phyloP scores from a whole-genome alignment of 1,140 invertebrate species.

The Drosophila triauraria region DNA sequence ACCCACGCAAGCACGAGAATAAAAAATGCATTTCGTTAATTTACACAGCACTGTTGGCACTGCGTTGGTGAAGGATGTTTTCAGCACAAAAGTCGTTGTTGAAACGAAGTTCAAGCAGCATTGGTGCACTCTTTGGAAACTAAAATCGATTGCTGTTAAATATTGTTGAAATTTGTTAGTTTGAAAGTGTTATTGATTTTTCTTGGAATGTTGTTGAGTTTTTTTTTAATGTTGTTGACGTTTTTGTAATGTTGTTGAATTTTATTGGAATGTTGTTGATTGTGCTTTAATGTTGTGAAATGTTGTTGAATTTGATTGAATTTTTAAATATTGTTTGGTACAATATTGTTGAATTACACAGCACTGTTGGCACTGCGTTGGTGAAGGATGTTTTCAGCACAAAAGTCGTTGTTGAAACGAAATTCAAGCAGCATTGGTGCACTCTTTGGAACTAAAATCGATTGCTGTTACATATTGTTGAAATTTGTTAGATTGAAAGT shows the following conservation, averaged over 20 bases:
- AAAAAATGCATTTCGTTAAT: conserved; percentile 67
- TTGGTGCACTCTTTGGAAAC: too few relatives aligned
- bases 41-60: conserved; percentile 28
- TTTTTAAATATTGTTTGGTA: neutral
- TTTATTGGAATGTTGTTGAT: neutral
- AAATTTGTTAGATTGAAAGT: too few relatives aligned
- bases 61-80: neutral
- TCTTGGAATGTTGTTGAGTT: neutral
- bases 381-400: too few relatives aligned
- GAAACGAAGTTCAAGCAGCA: too few relatives aligned
- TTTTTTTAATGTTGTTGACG: neutral
- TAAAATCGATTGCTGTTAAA: neutral
- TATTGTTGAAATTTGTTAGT: neutral
- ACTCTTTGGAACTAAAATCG: too few relatives aligned
- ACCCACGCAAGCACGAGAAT: conserved; percentile 40
- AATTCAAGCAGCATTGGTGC: too few relatives aligned
- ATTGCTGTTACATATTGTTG: neutral
- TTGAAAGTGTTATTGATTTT: too few relatives aligned
- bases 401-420: too few relatives aligned
- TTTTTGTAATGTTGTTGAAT: neutral
- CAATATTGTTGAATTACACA: neutral
- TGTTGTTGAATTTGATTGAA: neutral
- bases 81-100: neutral
- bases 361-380: too few relatives aligned
- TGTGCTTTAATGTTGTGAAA: neutral